Base-by-base conservation (phyloP, 2,888 invertebrate species). In the Caenorhabditis sp. region DNA sequence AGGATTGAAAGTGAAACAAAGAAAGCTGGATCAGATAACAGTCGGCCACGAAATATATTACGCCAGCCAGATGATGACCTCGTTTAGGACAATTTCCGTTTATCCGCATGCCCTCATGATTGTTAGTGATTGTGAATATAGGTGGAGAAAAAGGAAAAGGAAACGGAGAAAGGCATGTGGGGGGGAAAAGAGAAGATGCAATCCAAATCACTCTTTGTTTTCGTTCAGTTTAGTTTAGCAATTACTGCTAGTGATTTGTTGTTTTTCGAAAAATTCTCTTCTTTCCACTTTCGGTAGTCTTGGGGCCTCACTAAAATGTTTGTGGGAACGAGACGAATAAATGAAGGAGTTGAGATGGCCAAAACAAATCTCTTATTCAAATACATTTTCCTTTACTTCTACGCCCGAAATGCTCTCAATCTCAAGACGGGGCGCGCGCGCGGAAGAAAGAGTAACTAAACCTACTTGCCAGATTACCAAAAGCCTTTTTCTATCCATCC, bases 31-130 rank as follows among this genome's bases (percentile, higher is more conserved):
- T 70, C 70, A 70, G 70, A 70, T 70, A 70, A 59, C 70, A 52
- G 35, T 37, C 30, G 39, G 39, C 48, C 45, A 39, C 2, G 30
- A 41, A 32, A 32, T 24, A 68, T 52, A 50, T 59, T 59, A 52
- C 70, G 70, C 70, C 59, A 53, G 27, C 59, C 70, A 70, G 70
- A 70, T 70, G 70, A 70, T 70, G 70, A 70, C 70, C 70, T 70
- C 70, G 70, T 70, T 70, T 70, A 70, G 70, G 46, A 46, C 70
- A 32, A 20, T 50, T 48, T 65, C 45, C 63, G 63, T 65, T 55
- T n/a, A n/a, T n/a, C n/a, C n/a, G n/a, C 45, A 43, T 20, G 22
- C 41, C 13, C 52, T 32, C 45, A 43, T 65, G 52, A 35, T 53
- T 59, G 46, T 53, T 59, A 70, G 22, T 45, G 52, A 58, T 53